phyloP scores from a whole-genome alignment of 2,113 vertebrate genomes.

The Ciconia maguari region DNA sequence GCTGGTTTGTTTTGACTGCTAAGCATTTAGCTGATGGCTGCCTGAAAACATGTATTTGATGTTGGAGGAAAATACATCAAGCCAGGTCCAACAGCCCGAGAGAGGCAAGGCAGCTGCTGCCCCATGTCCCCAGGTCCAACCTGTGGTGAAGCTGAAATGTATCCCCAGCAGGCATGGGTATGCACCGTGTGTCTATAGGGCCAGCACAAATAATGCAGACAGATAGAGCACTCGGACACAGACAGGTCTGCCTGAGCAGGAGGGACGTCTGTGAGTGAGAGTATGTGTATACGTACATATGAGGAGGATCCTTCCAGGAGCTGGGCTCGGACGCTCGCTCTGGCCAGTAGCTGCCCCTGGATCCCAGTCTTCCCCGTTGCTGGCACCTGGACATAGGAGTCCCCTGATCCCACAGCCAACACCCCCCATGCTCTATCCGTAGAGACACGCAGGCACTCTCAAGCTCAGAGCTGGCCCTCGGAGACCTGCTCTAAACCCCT shows the following conservation, averaged over 20 bases:
- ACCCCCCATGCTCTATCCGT: fast-evolving
- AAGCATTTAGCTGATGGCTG: background rate
- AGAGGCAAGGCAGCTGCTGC: background rate
- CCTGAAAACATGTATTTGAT: background rate
- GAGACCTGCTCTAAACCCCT: background rate
- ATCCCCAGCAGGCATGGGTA: background rate
- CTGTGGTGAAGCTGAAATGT: background rate
- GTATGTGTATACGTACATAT: fast-evolving
- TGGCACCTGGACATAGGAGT: background rate
- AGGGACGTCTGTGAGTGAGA: background rate
- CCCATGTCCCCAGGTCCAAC: background rate
- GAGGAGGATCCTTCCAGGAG: background rate
- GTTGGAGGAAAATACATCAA: background rate
- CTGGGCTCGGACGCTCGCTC: background rate
- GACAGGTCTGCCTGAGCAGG: background rate
- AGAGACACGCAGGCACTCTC: background rate
- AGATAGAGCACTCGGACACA: background rate
- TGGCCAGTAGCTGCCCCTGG: background rate
- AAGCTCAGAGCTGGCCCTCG: fast-evolving
- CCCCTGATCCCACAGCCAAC: background rate
- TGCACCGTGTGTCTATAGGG: fast-evolving
- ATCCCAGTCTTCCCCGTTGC: background rate
- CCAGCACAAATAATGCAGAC: background rate
- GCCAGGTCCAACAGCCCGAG: background rate
- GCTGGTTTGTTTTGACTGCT: background rate